Base-by-base conservation (phyloP, 2,113 vertebrate species). In the Lepisosteus oculatus region DNA sequence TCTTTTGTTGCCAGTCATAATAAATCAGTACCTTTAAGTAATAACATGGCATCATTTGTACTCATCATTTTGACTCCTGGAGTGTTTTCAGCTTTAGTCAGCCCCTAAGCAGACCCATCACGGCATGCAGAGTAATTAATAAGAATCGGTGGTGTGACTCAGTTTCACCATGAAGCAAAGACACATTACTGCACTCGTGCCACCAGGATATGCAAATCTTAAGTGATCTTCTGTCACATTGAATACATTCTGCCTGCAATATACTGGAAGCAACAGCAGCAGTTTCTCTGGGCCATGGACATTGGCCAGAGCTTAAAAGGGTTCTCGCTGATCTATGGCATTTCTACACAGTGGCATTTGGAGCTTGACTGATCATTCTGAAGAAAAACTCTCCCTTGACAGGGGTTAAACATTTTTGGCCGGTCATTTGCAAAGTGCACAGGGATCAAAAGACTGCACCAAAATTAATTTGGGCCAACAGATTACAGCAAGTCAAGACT, bases 241-340 rank as follows among this genome's bases (percentile, higher is more conserved):
- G 47, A 51, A 51, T 51, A 9, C 47, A 51, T 51, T 9, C 47
- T 9, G 9, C 47, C 47, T 51, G 47, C 29, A 29, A 29, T 29
- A 29, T 1, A 9, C 47, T 51, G 47, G 47, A 9, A 51, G 9
- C 29, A 29, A 51, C 5, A 51, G 47, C 80, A 79, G 75, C 82
- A 71, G 82, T 80, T 86, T 86, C 42, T 6, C 83, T 79, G 85
- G 76, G 85, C 86, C 85, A 9, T 86, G 84, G 85, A 90, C 88
- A 90, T 90, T 84, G 54, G 41, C 43, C 15, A 55, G 15, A 66
- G 56, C 45, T 68, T 68, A 62, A 90, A 85, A 83, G 85, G 86
- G 89, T 89, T 88, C 91, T 78, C 82, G 88, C 79, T 81, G 83
- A 85, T 77, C 75, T 67, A 70, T 86, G 85, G 84, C 79, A 83